Evolutionary conservation across 2,797 vertebrate species (phyloP).

Genomic region (Eulemur albifrons): DNA sequence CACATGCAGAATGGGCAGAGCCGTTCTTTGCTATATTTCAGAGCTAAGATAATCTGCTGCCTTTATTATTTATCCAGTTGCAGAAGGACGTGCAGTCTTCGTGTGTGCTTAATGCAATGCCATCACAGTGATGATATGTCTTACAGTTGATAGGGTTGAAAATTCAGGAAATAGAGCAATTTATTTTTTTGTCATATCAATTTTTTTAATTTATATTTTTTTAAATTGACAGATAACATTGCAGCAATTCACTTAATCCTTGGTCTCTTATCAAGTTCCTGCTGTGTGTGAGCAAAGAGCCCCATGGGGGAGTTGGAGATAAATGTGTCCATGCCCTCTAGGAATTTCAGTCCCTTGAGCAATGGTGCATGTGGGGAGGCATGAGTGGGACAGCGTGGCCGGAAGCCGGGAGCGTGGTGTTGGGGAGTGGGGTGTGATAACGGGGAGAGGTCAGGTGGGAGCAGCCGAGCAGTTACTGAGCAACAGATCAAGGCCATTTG

Average conservation of each 20-base stretch:
- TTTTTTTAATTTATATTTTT: neutral
- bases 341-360: slow-evolving; percentile 24
- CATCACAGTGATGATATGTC: neutral
- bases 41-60: neutral
- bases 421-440: neutral
- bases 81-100: neutral
- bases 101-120: neutral
- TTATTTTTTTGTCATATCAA: neutral
- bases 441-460: neutral
- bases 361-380: neutral
- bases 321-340: neutral
- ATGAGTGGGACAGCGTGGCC: neutral
- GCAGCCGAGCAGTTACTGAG: neutral
- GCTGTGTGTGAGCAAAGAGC: neutral
- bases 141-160: neutral
- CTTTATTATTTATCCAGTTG: neutral
- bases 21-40: neutral
- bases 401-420: neutral
- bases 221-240: neutral
- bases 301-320: neutral
- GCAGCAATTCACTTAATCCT: neutral
- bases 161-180: neutral
- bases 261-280: slow-evolving; percentile 3
- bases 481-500: neutral
- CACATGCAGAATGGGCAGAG: neutral